Percentiles rank a stretch among this genome's conserved stretches.
Evolutionary conservation across 1,140 invertebrate genomes (phyloP).

Genomic region (Trissolcus basalis): DNA sequence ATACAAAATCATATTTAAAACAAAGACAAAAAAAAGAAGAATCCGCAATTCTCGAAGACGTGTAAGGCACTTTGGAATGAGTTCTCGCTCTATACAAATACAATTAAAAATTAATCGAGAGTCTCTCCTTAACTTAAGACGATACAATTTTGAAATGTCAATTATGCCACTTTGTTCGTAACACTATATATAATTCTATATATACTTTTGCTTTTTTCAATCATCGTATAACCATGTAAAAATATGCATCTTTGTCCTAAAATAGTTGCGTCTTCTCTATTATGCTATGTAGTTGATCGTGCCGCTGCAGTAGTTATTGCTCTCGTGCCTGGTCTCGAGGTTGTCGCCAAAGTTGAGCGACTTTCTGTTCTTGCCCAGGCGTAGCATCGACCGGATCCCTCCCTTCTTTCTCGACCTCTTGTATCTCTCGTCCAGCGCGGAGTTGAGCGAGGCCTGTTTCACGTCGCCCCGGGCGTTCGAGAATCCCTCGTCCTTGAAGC

Average conservation of each 20-base stretch:
- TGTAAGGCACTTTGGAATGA: slow-evolving; percentile 74
- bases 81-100: slow-evolving; percentile 64
- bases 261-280: slow-evolving; percentile 36
- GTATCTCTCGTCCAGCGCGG: slow-evolving; percentile 80
- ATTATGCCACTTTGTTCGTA: slow-evolving; percentile 48
- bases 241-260: slow-evolving; percentile 44
- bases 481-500: slow-evolving; percentile 78
- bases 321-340: slow-evolving; percentile 70
- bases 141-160: slow-evolving; percentile 29
- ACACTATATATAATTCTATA: slow-evolving; percentile 37
- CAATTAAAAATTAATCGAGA: slow-evolving; percentile 35
- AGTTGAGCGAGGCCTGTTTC: slow-evolving; percentile 82
- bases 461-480: slow-evolving; percentile 80
- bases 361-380: slow-evolving; percentile 76
- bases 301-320: slow-evolving; percentile 74
- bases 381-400: slow-evolving; percentile 88
- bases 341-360: slow-evolving; percentile 75
- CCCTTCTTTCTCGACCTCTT: slow-evolving; percentile 83
- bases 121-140: slow-evolving; percentile 15
- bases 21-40: no score
- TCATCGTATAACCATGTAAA: slow-evolving; percentile 19
- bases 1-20: slow-evolving; percentile 63
- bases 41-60: slow-evolving; percentile 55
- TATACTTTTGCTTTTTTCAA: slow-evolving; percentile 23
- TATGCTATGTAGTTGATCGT: slow-evolving; percentile 76